phyloP scores from a whole-genome alignment of 2,113 vertebrate species.

The Tinamus guttatus region DNA sequence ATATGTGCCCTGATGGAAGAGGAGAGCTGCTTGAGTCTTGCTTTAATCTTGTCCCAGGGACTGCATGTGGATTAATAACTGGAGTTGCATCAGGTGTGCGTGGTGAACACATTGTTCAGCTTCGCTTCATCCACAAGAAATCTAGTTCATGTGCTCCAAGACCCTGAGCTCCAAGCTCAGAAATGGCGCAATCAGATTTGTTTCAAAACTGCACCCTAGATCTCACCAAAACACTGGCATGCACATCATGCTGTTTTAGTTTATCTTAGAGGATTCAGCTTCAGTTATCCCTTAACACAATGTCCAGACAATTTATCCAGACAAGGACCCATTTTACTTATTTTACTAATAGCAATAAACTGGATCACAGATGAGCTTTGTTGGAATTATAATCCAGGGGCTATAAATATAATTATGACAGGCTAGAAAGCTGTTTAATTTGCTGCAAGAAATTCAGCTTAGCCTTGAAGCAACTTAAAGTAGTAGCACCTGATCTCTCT shows the following conservation, averaged over 20 bases:
- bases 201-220: slow-evolving; percentile 7
- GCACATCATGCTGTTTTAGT: not conserved
- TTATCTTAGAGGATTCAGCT: not conserved
- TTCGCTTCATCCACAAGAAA: slow-evolving; percentile 39
- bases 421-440: not conserved
- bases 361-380: not conserved
- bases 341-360: not conserved
- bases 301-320: not conserved
- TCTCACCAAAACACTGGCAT: not conserved
- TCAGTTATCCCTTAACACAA: not conserved
- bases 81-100: not conserved
- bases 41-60: not conserved
- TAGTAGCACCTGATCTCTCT: not conserved
- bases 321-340: not conserved
- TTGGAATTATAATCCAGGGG: not conserved
- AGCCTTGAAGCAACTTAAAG: not conserved
- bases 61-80: not conserved
- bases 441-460: not conserved
- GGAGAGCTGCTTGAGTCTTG: not conserved
- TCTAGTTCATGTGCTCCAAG: not conserved
- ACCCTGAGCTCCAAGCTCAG: not conserved
- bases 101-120: not conserved
- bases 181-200: not conserved
- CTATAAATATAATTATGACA: not conserved
- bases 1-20: not conserved